A percentile compares a stretch with the other conserved stretches of the same genome.
Evolutionary conservation across 2,888 invertebrate genomes (phyloP).

Genomic region (Keiferia lycopersicella): DNA sequence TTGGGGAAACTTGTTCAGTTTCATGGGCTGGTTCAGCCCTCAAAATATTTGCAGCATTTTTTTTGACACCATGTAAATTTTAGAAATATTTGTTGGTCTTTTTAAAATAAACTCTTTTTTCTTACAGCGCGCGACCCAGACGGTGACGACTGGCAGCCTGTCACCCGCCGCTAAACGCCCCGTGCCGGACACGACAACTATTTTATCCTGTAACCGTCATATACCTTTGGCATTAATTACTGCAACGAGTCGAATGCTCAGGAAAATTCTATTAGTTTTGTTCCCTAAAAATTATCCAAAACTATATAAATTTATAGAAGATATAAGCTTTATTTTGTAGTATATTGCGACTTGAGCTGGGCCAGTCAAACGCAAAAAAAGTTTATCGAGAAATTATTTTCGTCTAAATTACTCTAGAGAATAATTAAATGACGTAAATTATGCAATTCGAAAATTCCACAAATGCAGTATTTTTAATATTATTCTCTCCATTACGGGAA

Average conservation of each 20-base stretch:
- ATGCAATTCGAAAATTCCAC: too few species aligned
- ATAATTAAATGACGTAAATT: too few species aligned
- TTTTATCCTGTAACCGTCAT: neutral
- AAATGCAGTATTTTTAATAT: neutral
- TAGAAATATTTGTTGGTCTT: too few species aligned
- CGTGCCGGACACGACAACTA: neutral
- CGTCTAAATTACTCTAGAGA: too few species aligned
- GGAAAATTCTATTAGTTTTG: neutral
- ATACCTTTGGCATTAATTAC: neutral
- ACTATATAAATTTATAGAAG: neutral
- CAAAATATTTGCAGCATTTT: too few species aligned
- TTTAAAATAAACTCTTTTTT: conserved; percentile 23
- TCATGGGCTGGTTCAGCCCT: too few species aligned
- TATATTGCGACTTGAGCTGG: too few species aligned
- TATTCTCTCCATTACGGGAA: neutral
- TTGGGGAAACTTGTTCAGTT: too few species aligned
- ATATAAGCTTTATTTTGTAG: too few species aligned
- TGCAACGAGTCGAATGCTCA: neutral
- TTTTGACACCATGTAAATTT: too few species aligned
- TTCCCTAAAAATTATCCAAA: neutral
- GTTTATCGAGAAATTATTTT: too few species aligned
- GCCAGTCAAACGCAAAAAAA: too few species aligned
- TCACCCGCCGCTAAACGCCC: conserved; percentile 70
- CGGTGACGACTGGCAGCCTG: conserved; percentile 83
- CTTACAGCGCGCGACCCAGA: conserved; percentile 75